Percentiles rank a stretch among this genome's conserved stretches.
These are phyloP conservation scores for Scytalopus superciliaris DNA, from an alignment of 2,113 vertebrate species.

Conservation along the genomic window DNA sequence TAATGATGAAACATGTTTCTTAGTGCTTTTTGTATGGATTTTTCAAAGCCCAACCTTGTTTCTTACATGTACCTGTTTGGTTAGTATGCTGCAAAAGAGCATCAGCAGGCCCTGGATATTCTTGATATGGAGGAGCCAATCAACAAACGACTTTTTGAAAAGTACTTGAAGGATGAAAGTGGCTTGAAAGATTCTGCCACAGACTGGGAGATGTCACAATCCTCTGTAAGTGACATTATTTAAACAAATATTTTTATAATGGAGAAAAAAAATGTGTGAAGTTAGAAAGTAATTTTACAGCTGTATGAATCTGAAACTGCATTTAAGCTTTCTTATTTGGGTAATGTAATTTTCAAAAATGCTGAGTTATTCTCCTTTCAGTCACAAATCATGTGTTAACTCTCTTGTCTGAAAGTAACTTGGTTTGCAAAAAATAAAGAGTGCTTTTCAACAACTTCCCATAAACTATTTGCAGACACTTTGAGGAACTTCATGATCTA, in stretches of 20 bases:
- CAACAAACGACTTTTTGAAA: slow-evolving; percentile 89
- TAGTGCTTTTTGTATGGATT: not conserved
- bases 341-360: not conserved
- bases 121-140: slow-evolving; percentile 93
- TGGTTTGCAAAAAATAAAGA: not conserved
- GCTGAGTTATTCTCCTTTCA: not conserved
- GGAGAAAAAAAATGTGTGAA: not conserved
- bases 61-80: not conserved
- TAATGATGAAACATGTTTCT: not conserved
- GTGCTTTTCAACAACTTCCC: not conserved
- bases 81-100: slow-evolving; percentile 96
- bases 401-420: not conserved
- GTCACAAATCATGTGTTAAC: not conserved
- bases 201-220: slow-evolving; percentile 93
- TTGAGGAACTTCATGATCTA: not conserved
- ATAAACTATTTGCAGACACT: not conserved
- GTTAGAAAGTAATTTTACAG: not conserved
- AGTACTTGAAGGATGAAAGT: slow-evolving; percentile 84
- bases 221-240: slow-evolving; percentile 80
- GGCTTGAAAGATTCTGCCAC: slow-evolving; percentile 79
- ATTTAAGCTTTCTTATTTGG: not conserved
- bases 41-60: not conserved
- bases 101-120: slow-evolving; percentile 96
- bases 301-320: not conserved
- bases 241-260: not conserved